Base-by-base conservation (phyloP, 2,113 vertebrate species). In the Corythoichthys haematopterus region DNA sequence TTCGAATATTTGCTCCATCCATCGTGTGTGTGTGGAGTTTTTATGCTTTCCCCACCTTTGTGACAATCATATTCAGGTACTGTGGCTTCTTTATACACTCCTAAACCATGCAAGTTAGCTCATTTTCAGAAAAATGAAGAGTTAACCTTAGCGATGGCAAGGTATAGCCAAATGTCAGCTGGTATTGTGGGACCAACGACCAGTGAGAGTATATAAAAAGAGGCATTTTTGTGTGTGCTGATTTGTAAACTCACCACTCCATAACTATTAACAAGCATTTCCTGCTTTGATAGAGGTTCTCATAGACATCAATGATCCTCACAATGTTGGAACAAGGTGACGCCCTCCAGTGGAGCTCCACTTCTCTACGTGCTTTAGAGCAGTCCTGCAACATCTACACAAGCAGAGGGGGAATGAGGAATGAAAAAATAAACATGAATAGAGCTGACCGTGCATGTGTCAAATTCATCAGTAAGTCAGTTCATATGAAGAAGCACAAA, bases 211-310 rank as follows among this genome's bases (percentile, higher is more conserved):
- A 43, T 43, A 43, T 5, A 43, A 43, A 43, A 40, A 4, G 38
- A 40, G 6, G 6, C 3, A 40, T 40, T 40, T 7, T 40, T 35
- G 55, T 14, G 33, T 36, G 55, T 15, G 20, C n/a, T 15, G 12
- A 46, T 13, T 33, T 28, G 43, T 62, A 3, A 1, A 35, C 93
- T 92, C 69, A 98, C 97, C 96, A 98, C 82, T 99, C 97, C 97
- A 99, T 99, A 78, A 99, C 93, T 14, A 99, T 99, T 69, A 99
- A 95, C 67, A 99, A 91, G 82, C 97, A 98, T 77, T 98, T 98
- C 71, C 89, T 91, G 5, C 91, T 83, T 56, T 98, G 95, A 59
- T 99, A 98, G 8, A 99, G 93, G 80, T 99, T 99, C 84, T 99
- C 97, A 1, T 94, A 99, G 76, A 99, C 95, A 0, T 99, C 97